phyloP scores from a whole-genome alignment of 1,140 invertebrate species.

The Hycleus cichorii region DNA sequence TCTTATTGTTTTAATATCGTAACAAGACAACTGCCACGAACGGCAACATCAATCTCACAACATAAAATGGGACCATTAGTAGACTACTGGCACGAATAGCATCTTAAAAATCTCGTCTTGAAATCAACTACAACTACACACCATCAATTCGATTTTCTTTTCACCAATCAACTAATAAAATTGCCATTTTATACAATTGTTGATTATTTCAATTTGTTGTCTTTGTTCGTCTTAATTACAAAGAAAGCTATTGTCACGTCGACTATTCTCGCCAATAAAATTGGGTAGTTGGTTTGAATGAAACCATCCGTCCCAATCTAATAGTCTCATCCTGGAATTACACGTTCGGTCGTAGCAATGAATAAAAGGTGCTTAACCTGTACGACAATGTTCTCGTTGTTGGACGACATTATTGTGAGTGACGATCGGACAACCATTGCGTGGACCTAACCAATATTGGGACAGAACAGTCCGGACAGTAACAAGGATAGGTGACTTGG shows the following conservation, averaged over 20 bases:
- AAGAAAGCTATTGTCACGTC: slow-evolving; percentile 7
- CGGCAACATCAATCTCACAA: slow-evolving; percentile 1
- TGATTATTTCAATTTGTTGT: too few species aligned
- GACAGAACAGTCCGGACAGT: slow-evolving; percentile 1
- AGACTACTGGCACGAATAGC: too few species aligned
- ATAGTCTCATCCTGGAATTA: slow-evolving; percentile 13
- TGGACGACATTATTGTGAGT: slow-evolving; percentile 14
- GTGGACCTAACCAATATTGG: slow-evolving; percentile 21
- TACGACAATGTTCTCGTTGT: slow-evolving; percentile 7
- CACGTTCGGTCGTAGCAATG: slow-evolving; percentile 10
- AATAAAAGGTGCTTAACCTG: slow-evolving; percentile 15
- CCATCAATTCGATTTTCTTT: too few species aligned
- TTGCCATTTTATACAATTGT: too few species aligned
- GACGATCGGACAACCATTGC: slow-evolving; percentile 17
- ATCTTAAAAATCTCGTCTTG: too few species aligned
- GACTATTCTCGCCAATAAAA: background rate
- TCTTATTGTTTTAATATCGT: slow-evolving; percentile 13
- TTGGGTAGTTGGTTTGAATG: slow-evolving; percentile 9
- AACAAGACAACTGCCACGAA: too few species aligned
- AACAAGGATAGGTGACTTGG: slow-evolving; percentile 21
- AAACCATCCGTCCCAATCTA: slow-evolving; percentile 4
- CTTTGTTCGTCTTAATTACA: background rate
- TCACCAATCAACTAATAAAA: too few species aligned
- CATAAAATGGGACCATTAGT: slow-evolving; percentile 1
- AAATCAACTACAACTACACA: too few species aligned